phyloP scores from a whole-genome alignment of 2,113 vertebrate genomes.

The Sylvietta virens region DNA sequence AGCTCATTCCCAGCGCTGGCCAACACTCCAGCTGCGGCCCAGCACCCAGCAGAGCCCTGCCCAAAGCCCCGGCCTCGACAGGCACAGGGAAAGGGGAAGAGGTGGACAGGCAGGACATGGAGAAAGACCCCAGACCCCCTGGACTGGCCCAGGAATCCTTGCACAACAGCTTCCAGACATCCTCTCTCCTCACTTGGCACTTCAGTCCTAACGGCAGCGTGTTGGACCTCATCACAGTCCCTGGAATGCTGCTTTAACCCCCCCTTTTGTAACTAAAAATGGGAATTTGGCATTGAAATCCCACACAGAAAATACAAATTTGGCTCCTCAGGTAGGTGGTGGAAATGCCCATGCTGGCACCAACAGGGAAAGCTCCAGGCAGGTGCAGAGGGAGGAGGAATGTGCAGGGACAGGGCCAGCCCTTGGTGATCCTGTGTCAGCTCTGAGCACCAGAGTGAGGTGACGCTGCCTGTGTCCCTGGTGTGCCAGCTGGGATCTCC shows the following conservation, averaged over 20 bases:
- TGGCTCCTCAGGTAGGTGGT: not conserved
- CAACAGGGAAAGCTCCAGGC: not conserved
- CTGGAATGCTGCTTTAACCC: not conserved
- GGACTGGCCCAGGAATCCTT: not conserved
- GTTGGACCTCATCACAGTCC: not conserved
- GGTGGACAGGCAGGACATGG: not conserved
- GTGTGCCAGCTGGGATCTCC: not conserved
- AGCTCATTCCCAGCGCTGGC: not conserved
- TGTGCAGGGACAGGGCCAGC: too few relatives aligned
- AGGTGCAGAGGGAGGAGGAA: not conserved
- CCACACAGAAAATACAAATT: not conserved
- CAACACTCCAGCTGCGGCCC: not conserved
- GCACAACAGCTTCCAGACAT: not conserved
- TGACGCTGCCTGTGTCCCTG: not conserved
- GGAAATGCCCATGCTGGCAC: not conserved
- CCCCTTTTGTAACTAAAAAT: not conserved
- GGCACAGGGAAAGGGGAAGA: not conserved
- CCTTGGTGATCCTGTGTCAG: not conserved
- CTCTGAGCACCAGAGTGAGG: fast-evolving
- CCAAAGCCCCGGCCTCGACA: fast-evolving
- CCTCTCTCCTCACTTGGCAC: not conserved
- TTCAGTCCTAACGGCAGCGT: fast-evolving
- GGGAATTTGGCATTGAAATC: not conserved
- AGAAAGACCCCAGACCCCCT: not conserved
- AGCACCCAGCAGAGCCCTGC: not conserved